Percentiles rank a stretch among this genome's conserved stretches.
These are phyloP conservation scores for Selene dorsalis DNA, from an alignment of 2,797 vertebrate genomes.

Conservation along the genomic window DNA sequence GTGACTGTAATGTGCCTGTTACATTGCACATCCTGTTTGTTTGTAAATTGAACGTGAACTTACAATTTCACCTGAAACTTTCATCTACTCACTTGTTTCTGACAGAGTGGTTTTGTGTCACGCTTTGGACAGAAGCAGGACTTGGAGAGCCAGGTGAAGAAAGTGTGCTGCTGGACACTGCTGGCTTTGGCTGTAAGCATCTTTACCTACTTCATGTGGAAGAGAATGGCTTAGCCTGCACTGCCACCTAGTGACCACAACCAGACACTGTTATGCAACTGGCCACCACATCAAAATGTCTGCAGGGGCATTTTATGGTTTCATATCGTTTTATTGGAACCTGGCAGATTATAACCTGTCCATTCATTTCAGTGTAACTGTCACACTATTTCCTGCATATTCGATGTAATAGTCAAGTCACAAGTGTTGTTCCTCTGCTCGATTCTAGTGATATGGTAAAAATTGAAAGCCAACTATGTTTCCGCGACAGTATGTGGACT, in stretches of 20 bases:
- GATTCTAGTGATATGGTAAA: neutral
- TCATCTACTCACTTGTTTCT: neutral
- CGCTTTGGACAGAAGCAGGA: slow-evolving; percentile 80
- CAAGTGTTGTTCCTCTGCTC: too few relatives aligned
- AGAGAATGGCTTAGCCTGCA: slow-evolving; percentile 63
- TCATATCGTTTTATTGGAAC: neutral
- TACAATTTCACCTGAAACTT: neutral
- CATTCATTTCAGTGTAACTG: neutral
- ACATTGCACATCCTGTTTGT: neutral
- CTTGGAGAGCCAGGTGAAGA: slow-evolving; percentile 77
- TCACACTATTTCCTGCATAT: neutral
- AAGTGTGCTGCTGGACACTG: slow-evolving; percentile 78
- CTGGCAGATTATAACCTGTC: neutral
- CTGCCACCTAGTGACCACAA: slow-evolving; percentile 57
- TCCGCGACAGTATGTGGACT: neutral
- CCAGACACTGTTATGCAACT: neutral
- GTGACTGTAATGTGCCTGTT: neutral
- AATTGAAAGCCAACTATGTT: neutral
- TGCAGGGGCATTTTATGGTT: too few relatives aligned
- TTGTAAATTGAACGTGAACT: neutral
- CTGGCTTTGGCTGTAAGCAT: slow-evolving; percentile 69
- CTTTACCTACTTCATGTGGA: slow-evolving; percentile 74
- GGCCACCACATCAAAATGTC: neutral
- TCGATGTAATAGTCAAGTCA: neutral
- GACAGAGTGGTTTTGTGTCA: slow-evolving; percentile 78